phyloP scores from a whole-genome alignment of 2,797 vertebrate species.

The Xenopus petersii region DNA sequence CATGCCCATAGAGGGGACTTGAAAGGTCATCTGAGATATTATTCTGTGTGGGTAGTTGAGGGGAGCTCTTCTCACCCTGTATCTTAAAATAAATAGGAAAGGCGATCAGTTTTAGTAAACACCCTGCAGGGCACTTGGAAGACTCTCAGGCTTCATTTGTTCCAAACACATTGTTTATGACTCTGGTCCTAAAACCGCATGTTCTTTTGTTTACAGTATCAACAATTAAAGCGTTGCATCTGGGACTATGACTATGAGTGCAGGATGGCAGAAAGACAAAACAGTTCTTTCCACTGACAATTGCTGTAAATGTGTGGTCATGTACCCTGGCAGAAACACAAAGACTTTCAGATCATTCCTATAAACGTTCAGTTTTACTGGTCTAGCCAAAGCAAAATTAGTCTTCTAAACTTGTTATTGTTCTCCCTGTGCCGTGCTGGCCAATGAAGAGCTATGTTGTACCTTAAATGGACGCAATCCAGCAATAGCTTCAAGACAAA shows the following conservation, averaged over 20 bases:
- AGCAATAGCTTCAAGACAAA: not conserved
- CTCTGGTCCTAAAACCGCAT: too few relatives aligned
- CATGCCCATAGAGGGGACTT: too few relatives aligned
- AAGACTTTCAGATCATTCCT: not conserved
- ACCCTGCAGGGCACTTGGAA: too few relatives aligned
- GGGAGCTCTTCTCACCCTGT: too few relatives aligned
- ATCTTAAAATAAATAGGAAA: too few relatives aligned
- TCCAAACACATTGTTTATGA: too few relatives aligned
- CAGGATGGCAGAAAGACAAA: not conserved
- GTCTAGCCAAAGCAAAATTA: conserved; percentile 8
- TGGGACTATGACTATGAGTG: not conserved
- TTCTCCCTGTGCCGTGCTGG: not conserved
- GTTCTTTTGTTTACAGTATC: too few relatives aligned
- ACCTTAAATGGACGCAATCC: conserved; percentile 3
- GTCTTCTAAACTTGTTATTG: not conserved
- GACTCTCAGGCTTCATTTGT: too few relatives aligned
- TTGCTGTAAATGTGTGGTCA: not conserved
- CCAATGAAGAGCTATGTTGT: not conserved
- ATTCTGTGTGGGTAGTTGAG: too few relatives aligned
- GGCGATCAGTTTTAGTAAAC: too few relatives aligned
- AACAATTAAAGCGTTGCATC: too few relatives aligned
- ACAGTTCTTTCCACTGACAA: not conserved
- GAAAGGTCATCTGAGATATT: too few relatives aligned
- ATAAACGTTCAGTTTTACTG: conserved; percentile 3
- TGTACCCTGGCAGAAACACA: not conserved